Conservation (phyloP, 53 echinoderm and acorn worm genomes). For the Luidia sarsii region DNA sequence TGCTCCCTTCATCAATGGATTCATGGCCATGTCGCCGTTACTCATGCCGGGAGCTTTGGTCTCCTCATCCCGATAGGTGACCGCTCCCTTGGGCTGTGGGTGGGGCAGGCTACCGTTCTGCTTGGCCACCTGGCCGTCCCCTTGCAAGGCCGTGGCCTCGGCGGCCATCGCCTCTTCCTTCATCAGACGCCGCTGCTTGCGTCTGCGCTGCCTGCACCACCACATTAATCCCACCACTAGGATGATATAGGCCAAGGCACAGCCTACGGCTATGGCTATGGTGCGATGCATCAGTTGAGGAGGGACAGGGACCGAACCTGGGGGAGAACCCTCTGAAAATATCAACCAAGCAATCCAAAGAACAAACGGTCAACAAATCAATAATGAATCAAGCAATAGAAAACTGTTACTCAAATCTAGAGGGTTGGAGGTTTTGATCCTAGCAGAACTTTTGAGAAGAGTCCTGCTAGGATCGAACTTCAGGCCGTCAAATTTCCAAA, state of each 20-base stretch:
- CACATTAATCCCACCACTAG: slow-evolving; percentile 94
- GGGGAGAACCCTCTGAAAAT: slow-evolving; percentile 70
- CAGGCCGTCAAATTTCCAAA: no score
- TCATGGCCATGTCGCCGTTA: slow-evolving; percentile 69
- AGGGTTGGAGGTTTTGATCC: no score
- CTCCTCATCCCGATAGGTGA: slow-evolving; percentile 21
- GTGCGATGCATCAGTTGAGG: slow-evolving; percentile 87
- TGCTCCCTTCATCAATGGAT: slow-evolving; percentile 54
- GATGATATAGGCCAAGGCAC: slow-evolving; percentile 90
- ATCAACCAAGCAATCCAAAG: no score
- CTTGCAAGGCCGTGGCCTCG: slow-evolving; percentile 38
- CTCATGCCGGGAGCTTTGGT: slow-evolving; percentile 46
- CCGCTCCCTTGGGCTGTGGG: not conserved
- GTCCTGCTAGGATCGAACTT: no score
- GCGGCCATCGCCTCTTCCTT: slow-evolving; percentile 76
- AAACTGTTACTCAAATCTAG: no score
- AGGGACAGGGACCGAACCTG: slow-evolving; percentile 49
- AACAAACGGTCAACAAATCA: no score
- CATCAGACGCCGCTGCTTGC: slow-evolving; percentile 69
- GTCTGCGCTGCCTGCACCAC: slow-evolving; percentile 89
- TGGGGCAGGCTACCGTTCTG: slow-evolving; percentile 31
- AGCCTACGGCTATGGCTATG: slow-evolving; percentile 93
- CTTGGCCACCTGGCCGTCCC: slow-evolving; percentile 25
- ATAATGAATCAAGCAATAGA: no score
- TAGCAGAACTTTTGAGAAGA: no score